A percentile compares a stretch with the other conserved stretches of the same genome.
phyloP scores from a whole-genome alignment of 2,797 vertebrate genomes.

The Zenarchopterus dispar region DNA sequence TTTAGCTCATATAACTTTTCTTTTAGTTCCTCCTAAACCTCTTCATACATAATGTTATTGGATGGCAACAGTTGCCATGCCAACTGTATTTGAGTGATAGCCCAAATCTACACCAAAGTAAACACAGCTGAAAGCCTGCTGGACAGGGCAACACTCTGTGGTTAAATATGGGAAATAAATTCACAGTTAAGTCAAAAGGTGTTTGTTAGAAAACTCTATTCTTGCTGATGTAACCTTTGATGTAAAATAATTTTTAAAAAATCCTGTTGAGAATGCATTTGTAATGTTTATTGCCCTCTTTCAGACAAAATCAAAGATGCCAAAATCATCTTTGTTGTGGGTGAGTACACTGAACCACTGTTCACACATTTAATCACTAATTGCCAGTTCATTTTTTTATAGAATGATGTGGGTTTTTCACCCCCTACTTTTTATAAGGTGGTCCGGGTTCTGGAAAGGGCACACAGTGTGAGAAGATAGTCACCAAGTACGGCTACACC shows the following conservation, averaged over 20 bases:
- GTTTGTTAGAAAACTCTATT: constrained; percentile 38
- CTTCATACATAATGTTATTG: constrained; percentile 5
- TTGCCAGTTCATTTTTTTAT: not conserved
- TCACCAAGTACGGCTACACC: constrained; percentile 95
- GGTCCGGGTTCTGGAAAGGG: constrained; percentile 97
- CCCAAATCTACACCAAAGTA: constrained; percentile 31
- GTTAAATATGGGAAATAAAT: constrained; percentile 51
- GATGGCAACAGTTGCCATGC: constrained; percentile 67
- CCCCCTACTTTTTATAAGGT: constrained; percentile 71
- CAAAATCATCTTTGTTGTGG: constrained; percentile 99
- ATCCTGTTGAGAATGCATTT: not conserved
- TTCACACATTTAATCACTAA: not conserved
- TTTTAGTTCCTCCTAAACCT: constrained; percentile 8
- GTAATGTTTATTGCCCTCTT: constrained; percentile 32
- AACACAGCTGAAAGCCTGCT: constrained; percentile 11
- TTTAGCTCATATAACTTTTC: not conserved
- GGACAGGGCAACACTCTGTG: not conserved
- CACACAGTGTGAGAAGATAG: constrained; percentile 96
- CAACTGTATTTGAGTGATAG: constrained; percentile 47
- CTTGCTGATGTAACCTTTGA: not conserved
- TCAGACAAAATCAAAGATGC: constrained; percentile 94
- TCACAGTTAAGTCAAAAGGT: not conserved
- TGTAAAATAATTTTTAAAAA: not conserved
- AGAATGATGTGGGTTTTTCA: not conserved
- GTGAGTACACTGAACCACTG: constrained; percentile 82